Conservation (phyloP, 2,113 vertebrate genomes). For the Brachyhypopomus gauderio region DNA sequence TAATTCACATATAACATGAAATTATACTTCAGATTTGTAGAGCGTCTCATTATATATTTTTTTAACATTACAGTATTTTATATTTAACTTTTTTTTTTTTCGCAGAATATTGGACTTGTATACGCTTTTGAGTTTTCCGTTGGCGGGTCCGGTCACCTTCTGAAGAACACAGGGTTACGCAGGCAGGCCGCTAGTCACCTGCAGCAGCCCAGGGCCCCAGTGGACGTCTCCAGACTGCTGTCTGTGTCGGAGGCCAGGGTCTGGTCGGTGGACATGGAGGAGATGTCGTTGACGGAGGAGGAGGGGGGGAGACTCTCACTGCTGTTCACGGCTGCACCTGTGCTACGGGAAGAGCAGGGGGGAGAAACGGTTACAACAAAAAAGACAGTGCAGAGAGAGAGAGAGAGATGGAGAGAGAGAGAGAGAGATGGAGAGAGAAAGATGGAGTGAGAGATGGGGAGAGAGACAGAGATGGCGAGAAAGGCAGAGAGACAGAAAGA, state of each 20-base stretch:
- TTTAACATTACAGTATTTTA: conserved; percentile 35
- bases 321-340: conserved; percentile 99
- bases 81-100: conserved; percentile 23
- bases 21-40: background rate
- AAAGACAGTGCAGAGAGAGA: conserved; percentile 45
- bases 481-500: too few species aligned
- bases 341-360: conserved; percentile 95
- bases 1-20: conserved; percentile 56
- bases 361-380: conserved; percentile 86
- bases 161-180: conserved; percentile 98
- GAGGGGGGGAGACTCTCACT: conserved; percentile 98
- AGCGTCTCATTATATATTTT: conserved; percentile 63
- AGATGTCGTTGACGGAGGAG: conserved; percentile 98
- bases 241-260: conserved; percentile 98
- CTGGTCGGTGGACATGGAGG: conserved; percentile 99
- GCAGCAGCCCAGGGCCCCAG: conserved; percentile 98
- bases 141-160: conserved; percentile 81
- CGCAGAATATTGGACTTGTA: conserved; percentile 4
- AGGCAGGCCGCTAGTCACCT: conserved; percentile 99
- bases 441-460: too few species aligned
- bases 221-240: conserved; percentile 99
- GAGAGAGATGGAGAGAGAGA: background rate
- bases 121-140: conserved; percentile 11
- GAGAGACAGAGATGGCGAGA: too few species aligned
- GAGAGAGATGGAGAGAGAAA: too few species aligned